A percentile compares a stretch with the other conserved stretches of the same genome.
Evolutionary conservation across 2,797 vertebrate genomes (phyloP).

Genomic region (Rhinogobio ventralis): DNA sequence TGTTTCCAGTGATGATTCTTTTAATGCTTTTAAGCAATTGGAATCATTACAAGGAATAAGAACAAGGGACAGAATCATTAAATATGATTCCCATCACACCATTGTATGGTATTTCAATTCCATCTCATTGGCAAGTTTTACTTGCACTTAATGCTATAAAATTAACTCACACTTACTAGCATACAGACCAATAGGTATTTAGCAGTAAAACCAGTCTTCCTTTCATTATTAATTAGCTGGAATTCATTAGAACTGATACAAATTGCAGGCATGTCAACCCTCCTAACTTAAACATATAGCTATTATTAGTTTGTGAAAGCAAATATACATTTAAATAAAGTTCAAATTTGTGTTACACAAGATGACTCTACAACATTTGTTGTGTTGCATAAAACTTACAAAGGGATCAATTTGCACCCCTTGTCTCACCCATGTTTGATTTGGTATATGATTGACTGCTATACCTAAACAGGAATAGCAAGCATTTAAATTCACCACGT

Average conservation of each 20-base stretch:
- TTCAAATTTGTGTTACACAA: not conserved
- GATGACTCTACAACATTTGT: not conserved
- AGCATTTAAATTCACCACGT: conserved; percentile 43
- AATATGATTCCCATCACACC: not conserved
- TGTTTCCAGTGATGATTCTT: not conserved
- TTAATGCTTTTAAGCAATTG: not conserved
- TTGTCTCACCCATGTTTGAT: not conserved
- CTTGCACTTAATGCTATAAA: not conserved
- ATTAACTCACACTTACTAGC: not conserved
- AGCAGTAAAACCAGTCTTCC: not conserved
- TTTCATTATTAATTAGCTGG: not conserved
- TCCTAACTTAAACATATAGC: not conserved
- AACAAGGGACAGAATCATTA: not conserved
- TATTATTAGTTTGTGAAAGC: not conserved
- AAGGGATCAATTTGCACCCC: conserved; percentile 15
- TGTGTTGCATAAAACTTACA: conserved; percentile 4
- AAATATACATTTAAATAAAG: not conserved
- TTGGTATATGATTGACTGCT: conserved; percentile 20
- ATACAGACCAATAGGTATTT: not conserved
- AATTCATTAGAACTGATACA: not conserved
- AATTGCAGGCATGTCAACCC: not conserved
- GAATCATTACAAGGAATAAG: not conserved
- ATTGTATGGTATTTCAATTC: not conserved
- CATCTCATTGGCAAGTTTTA: not conserved
- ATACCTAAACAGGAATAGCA: conserved; percentile 27